Percentiles rank a stretch among this genome's conserved stretches.
These are phyloP conservation scores for Notocelia uddmanniana DNA, from an alignment of 2,888 invertebrate genomes.

Conservation along the genomic window DNA sequence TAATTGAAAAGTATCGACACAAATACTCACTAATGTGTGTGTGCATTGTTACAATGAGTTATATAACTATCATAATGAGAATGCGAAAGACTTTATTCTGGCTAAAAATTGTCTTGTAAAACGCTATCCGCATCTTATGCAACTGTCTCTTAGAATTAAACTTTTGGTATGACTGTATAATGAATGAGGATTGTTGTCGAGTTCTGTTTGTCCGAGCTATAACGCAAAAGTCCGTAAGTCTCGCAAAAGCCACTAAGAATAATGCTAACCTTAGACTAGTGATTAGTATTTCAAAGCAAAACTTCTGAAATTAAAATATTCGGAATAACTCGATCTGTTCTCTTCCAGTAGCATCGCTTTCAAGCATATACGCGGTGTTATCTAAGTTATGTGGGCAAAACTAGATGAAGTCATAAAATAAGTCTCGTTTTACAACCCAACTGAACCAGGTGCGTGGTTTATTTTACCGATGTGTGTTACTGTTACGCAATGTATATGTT, in stretches of 20 bases:
- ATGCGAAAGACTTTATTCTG: not conserved
- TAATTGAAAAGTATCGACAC: no score
- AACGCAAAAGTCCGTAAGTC: not conserved
- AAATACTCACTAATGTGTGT: no score
- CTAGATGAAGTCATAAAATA: slow-evolving; percentile 36
- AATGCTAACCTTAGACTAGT: not conserved
- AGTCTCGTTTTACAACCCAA: slow-evolving; percentile 35
- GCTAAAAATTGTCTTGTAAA: not conserved
- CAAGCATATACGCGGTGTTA: slow-evolving; percentile 3
- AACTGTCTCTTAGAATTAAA: not conserved
- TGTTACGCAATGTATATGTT: not conserved
- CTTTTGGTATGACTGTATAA: not conserved
- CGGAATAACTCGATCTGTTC: not conserved
- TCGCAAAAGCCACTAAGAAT: not conserved
- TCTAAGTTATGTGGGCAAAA: slow-evolving; percentile 32
- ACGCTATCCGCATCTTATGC: not conserved
- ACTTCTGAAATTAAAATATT: not conserved
- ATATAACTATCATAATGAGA: not conserved
- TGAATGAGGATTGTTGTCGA: not conserved
- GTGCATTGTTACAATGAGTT: no score
- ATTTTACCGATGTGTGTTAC: not conserved
- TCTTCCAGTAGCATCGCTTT: not conserved
- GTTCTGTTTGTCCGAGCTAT: not conserved
- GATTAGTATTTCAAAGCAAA: not conserved
- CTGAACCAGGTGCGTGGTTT: slow-evolving; percentile 18